Conservation (phyloP, 2,113 vertebrate genomes). For the Labeo catla region DNA sequence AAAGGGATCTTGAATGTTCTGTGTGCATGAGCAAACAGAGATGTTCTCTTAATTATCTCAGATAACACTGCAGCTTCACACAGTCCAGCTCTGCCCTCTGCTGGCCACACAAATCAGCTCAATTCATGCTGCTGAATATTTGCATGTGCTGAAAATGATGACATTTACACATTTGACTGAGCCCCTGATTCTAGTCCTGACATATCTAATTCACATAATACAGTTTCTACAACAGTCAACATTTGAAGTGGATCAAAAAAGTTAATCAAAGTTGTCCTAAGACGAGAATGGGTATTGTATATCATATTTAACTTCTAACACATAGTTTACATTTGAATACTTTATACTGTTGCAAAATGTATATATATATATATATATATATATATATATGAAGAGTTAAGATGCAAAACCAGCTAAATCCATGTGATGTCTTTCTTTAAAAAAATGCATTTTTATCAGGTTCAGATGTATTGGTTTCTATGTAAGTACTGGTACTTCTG, state of each 20-base stretch:
- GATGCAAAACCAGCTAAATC: too few relatives aligned
- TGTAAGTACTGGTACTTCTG: too few relatives aligned
- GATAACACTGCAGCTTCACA: constrained; percentile 48
- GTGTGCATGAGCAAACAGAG: constrained; percentile 60
- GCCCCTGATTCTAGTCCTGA: background rate
- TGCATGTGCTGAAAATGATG: background rate
- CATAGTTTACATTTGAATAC: background rate
- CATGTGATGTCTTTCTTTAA: too few relatives aligned
- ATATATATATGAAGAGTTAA: too few relatives aligned
- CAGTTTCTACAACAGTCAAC: background rate
- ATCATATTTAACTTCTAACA: too few relatives aligned
- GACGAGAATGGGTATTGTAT: too few relatives aligned
- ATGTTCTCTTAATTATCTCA: constrained; percentile 46
- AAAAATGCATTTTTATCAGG: too few relatives aligned
- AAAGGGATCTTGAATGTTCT: constrained; percentile 64
- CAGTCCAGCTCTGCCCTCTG: constrained; percentile 77
- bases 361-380: too few relatives aligned
- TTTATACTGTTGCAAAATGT: background rate
- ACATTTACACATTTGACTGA: background rate
- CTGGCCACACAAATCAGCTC: constrained; percentile 69
- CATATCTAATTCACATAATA: background rate
- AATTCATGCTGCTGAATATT: constrained; percentile 6
- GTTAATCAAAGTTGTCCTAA: too few relatives aligned
- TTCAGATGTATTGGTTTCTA: too few relatives aligned
- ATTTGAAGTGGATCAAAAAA: too few relatives aligned